Conservation (phyloP, 2,113 vertebrate genomes). For the Xerus inauris region DNA sequence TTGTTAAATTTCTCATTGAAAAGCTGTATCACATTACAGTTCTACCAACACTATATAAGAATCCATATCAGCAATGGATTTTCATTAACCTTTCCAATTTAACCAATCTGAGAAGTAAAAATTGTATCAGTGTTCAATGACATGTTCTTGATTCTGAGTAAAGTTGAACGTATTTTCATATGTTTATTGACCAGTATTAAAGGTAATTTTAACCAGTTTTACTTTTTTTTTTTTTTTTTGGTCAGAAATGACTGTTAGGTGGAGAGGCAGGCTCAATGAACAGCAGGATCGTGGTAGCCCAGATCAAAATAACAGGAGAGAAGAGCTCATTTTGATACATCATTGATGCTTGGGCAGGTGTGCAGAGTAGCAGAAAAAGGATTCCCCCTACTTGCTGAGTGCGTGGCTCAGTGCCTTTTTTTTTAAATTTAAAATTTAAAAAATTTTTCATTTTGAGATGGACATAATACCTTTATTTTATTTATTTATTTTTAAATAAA, state of each 20-base stretch:
- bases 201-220: neutral
- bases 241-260: neutral
- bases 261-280: neutral
- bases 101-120: slow-evolving; percentile 21
- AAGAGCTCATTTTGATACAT: neutral
- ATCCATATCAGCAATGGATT: neutral
- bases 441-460: too few relatives aligned
- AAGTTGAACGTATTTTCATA: neutral
- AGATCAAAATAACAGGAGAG: neutral
- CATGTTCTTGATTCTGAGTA: slow-evolving; percentile 10
- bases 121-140: neutral
- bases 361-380: neutral
- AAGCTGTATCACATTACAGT: slow-evolving; percentile 5
- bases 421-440: too few relatives aligned
- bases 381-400: neutral
- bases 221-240: neutral
- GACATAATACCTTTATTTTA: too few relatives aligned
- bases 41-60: neutral
- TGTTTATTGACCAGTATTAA: neutral
- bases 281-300: neutral
- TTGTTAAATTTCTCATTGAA: slow-evolving; percentile 33
- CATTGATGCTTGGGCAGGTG: neutral
- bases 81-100: slow-evolving; percentile 27
- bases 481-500: too few relatives aligned
- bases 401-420: neutral